Base-by-base conservation (phyloP, 2,113 vertebrate species). In the Atrichornis clamosus region DNA sequence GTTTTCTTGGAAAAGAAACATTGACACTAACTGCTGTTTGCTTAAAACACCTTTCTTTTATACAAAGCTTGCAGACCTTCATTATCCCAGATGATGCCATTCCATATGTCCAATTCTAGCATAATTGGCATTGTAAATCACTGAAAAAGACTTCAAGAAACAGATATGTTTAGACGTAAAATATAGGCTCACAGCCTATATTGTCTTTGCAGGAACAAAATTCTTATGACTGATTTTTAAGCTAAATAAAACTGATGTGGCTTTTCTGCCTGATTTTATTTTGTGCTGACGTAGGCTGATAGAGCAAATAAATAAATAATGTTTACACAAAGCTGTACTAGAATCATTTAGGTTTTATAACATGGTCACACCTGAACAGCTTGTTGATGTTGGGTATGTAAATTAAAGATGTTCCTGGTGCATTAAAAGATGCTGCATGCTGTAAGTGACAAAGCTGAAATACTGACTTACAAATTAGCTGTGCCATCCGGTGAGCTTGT, bases 371-470 rank as follows among this genome's bases (percentile, higher is more conserved):
- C 82, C 87, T 85, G 76, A 94, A 76, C 81, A 94, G 87, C 64
- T 91, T 94, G 73, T 62, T 90, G 82, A 84, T 81, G 39, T 37
- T 7, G 4, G 55, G 24, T 67, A 70, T 56, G 35, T 92, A 91
- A 91, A 93, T 87, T 78, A 79, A 95, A 96, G 85, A 78, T 91
- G 72, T 88, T 96, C 53, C 64, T 88, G 50, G 89, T 89, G 50
- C 47, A 79, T 63, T 69, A 84, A 93, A 91, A 53, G 58, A 67
- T 76, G 62, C 55, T 86, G 59, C 39, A 20, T 87, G 76, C 47
- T 89, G 46, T 92, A 93, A 96, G 80, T 52, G 67, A 68, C 59
- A 89, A 62, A 84, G 88, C 50, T 75, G 83, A 90, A 94, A 86
- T 75, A 91, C 53, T 77, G 91, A 68, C 56, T 93, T 88, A 92